Conservation (phyloP, 2,797 vertebrate species). For the Cyclura pinguis region DNA sequence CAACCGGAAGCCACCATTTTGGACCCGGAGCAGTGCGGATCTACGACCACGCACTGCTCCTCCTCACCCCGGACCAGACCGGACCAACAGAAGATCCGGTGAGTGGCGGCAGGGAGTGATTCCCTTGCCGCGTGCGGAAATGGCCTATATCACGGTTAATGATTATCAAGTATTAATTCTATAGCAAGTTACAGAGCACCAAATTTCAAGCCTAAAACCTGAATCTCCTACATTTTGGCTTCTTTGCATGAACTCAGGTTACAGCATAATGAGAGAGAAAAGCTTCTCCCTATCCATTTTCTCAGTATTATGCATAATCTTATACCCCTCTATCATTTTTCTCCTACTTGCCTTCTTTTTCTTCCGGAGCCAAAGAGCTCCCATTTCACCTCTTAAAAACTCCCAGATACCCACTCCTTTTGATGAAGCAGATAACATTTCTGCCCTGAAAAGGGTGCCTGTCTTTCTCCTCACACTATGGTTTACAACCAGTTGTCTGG, state of each 20-base stretch:
- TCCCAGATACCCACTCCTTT: not conserved
- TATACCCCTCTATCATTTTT: not conserved
- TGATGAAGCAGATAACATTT: not conserved
- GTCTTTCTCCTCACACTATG: not conserved
- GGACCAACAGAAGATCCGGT: no score
- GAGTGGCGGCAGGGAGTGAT: no score
- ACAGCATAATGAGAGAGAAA: not conserved
- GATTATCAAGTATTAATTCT: no score
- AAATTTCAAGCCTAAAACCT: no score
- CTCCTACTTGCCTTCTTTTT: not conserved
- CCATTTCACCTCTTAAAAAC: not conserved
- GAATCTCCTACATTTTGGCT: not conserved
- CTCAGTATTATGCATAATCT: not conserved
- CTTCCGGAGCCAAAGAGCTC: not conserved
- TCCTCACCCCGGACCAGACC: no score
- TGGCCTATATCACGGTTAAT: no score
- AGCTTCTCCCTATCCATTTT: not conserved
- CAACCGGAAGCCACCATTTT: no score
- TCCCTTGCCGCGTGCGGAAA: no score
- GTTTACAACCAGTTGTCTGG: not conserved
- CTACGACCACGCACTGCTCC: no score
- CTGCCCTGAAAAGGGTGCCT: not conserved
- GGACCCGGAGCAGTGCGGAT: no score
- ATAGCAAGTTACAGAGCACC: no score
- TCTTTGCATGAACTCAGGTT: not conserved